A percentile compares a stretch with the other conserved stretches of the same genome.
These are phyloP conservation scores for Lypha dubia DNA, from an alignment of 2,888 invertebrate species.

Conservation along the genomic window DNA sequence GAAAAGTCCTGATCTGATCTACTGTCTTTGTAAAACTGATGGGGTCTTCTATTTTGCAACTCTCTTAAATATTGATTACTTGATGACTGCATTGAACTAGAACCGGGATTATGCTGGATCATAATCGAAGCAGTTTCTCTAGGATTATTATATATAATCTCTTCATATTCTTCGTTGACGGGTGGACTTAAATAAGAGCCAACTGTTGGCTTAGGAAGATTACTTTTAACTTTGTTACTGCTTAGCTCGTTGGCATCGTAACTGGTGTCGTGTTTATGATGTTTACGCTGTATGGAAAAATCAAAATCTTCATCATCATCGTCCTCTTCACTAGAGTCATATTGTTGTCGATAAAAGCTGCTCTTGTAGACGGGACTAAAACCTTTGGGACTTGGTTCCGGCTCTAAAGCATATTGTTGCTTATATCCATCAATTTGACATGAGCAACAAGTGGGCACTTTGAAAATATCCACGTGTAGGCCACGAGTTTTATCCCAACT, in stretches of 20 bases:
- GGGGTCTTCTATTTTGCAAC: constrained; percentile 71
- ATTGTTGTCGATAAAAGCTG: constrained; percentile 77
- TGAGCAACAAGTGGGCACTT: constrained; percentile 92
- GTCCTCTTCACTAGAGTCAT: constrained; percentile 79
- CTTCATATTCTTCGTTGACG: constrained; percentile 75
- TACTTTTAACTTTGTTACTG: constrained; percentile 78
- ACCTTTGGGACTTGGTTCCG: constrained; percentile 75
- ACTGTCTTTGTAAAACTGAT: constrained; percentile 76
- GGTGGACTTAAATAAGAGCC: constrained; percentile 82
- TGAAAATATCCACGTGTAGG: constrained; percentile 92
- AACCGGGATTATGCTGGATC: constrained; percentile 28
- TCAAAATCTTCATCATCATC: constrained; percentile 78
- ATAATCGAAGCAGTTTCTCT: constrained; percentile 33
- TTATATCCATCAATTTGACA: constrained; percentile 91
- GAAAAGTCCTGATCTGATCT: constrained; percentile 80
- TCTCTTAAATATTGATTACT: constrained; percentile 55
- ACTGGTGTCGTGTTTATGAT: constrained; percentile 67
- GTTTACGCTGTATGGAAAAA: constrained; percentile 69
- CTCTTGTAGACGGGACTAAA: constrained; percentile 75
- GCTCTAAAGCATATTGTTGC: constrained; percentile 85
- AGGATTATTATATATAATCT: constrained; percentile 71
- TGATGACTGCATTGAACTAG: constrained; percentile 24
- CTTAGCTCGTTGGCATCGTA: constrained; percentile 78
- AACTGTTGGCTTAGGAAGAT: constrained; percentile 77
- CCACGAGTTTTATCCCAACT: constrained; percentile 92